Evolutionary conservation across 2,888 invertebrate genomes (phyloP).

Genomic region (Nomada lathburiana): DNA sequence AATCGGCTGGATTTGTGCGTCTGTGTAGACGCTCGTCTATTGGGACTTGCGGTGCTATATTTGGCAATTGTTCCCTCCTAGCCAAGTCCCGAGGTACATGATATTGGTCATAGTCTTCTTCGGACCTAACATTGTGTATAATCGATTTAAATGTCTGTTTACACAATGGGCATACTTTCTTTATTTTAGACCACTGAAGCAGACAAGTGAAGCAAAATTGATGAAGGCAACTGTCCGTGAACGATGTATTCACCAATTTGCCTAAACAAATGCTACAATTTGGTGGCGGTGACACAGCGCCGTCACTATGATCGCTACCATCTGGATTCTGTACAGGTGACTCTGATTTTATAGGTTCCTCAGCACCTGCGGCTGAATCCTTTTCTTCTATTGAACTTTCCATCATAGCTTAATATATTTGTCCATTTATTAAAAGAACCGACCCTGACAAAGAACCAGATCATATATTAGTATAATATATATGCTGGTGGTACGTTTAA

Average conservation of each 20-base stretch:
- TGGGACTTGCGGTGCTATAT: constrained; percentile 68
- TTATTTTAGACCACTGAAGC: constrained; percentile 97
- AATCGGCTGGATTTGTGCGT: constrained; percentile 71
- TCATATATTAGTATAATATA: not conserved
- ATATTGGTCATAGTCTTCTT: constrained; percentile 95
- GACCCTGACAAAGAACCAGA: constrained; percentile 34
- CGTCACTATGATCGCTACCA: constrained; percentile 86
- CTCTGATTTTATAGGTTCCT: constrained; percentile 79
- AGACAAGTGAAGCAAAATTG: constrained; percentile 97
- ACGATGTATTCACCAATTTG: constrained; percentile 93
- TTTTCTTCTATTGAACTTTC: constrained; percentile 65
- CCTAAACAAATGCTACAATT: constrained; percentile 97
- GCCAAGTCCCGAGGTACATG: constrained; percentile 82
- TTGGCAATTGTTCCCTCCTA: constrained; percentile 77
- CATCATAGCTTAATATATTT: constrained; percentile 50
- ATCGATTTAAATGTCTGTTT: constrained; percentile 96
- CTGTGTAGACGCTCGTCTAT: constrained; percentile 74
- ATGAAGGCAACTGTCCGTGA: constrained; percentile 96
- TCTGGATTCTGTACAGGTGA: constrained; percentile 84
- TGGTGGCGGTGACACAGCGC: constrained; percentile 89
- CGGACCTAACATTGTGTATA: constrained; percentile 95
- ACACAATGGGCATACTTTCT: constrained; percentile 97
- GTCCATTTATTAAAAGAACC: constrained; percentile 47
- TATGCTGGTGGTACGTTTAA: not conserved
- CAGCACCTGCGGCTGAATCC: constrained; percentile 54